Conservation (phyloP, 2,888 invertebrate genomes). For the Eurytoma californica region DNA sequence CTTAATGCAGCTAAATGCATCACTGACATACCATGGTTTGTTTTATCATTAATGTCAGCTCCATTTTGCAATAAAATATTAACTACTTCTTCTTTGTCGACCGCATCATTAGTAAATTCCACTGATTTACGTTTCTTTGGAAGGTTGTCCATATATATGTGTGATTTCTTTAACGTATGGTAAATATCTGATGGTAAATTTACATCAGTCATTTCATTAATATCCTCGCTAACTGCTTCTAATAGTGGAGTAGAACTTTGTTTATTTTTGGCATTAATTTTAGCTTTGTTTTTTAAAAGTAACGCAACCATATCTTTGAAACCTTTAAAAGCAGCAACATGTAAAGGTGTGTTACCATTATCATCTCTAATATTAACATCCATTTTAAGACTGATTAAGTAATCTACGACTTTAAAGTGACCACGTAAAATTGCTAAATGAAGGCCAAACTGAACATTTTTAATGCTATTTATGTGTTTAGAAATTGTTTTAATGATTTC, state of each 20-base stretch:
- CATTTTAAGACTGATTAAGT: conserved; percentile 39
- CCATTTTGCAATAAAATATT: conserved; percentile 44
- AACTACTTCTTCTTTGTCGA: conserved; percentile 29
- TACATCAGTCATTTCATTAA: no score
- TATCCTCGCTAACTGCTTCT: no score
- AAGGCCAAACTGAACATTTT: background rate
- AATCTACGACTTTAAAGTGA: conserved; percentile 22
- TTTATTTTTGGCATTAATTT: conserved; percentile 40
- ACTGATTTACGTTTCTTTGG: no score
- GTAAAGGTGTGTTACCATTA: conserved; percentile 23
- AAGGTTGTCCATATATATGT: no score
- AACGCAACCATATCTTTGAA: conserved; percentile 15
- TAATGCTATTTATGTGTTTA: background rate
- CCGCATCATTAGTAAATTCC: background rate
- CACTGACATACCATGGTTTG: conserved; percentile 27
- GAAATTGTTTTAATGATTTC: background rate
- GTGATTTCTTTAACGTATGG: no score
- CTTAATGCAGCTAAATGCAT: conserved; percentile 34
- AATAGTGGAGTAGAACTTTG: conserved; percentile 41
- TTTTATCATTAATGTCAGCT: conserved; percentile 52
- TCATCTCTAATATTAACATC: conserved; percentile 31
- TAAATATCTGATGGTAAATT: no score
- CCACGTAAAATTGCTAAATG: background rate
- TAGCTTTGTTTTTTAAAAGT: conserved; percentile 39
- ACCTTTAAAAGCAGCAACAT: conserved; percentile 18